Evolutionary conservation across 1,140 invertebrate species (phyloP), one percentile per base, ranked within the genome.

Genomic region (Carposina sasakii): DNA sequence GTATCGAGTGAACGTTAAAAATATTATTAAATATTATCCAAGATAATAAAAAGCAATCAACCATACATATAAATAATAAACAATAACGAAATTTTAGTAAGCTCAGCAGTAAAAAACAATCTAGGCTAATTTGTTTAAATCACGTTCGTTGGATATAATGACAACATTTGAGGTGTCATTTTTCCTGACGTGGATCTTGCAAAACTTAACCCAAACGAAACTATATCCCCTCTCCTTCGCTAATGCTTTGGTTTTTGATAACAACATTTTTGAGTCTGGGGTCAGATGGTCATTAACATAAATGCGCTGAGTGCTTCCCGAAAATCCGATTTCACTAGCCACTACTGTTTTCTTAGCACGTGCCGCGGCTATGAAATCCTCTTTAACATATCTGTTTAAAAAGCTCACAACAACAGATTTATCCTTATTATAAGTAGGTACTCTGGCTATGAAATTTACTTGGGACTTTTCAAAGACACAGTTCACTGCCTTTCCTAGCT

Each of bases 331-430:
- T 15, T 60, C 53, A 4, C 9, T 5, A 5, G 53, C 28, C 17
- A 20, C n/a, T 16, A 42, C 21, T 12, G 15, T 39, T n/a, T 55
- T 60, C 1, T 17, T 10, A 2, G 41, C 22, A 13, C 50, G 30
- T 6, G 51, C 43, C 4, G 48, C 36, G 10, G 58, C 54, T 5
- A 60, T 40, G 36, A 56, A 56, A 20, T 60, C 50, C 24, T 56
- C 50, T 36, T 59, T 59, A 0, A 36, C 28, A 33, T 55, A 59
- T 10, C 54, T 42, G 19, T 61, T 60, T 22, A 39, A 34, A 15
- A 60, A 55, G 20, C 39, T 41, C 3, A 60, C 24, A 20, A 60
- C 37, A 31, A 60, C 52, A 8, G 40, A 36, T 39, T 60, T 60
- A 5, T 57, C 45, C 2, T 31, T 33, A 8, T 44, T 37, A 24